These are phyloP conservation scores for Cerastis rubricosa DNA, from an alignment of 2,888 invertebrate genomes.

Conservation along the genomic window DNA sequence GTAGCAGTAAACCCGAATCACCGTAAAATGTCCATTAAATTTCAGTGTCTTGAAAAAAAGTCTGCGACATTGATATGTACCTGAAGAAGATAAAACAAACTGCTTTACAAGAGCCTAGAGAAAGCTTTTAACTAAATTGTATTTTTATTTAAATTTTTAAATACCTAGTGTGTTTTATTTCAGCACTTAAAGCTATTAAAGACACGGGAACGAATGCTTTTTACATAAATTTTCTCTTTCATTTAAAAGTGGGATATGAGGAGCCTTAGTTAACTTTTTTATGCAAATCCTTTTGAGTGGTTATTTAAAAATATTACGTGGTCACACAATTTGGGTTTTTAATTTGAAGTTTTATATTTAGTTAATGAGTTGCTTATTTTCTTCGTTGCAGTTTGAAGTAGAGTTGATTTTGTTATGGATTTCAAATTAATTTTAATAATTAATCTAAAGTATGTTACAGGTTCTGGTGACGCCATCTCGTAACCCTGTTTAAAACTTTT, in stretches of 20 bases:
- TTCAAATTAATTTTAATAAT: not conserved
- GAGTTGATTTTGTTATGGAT: not conserved
- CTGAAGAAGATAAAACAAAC: slow-evolving; percentile 55
- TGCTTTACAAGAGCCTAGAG: slow-evolving; percentile 37
- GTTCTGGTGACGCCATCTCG: too few species aligned
- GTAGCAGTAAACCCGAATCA: slow-evolving; percentile 20
- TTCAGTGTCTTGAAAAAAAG: slow-evolving; percentile 23
- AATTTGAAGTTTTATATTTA: not conserved
- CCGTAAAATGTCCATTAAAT: slow-evolving; percentile 15
- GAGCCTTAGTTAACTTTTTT: slow-evolving; percentile 39
- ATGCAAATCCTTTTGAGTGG: slow-evolving; percentile 57
- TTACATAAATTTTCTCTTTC: slow-evolving; percentile 65
- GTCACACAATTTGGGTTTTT: slow-evolving; percentile 13
- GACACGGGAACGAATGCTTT: slow-evolving; percentile 62
- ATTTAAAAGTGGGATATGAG: slow-evolving; percentile 58
- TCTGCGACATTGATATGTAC: slow-evolving; percentile 48
- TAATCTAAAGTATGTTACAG: not conserved
- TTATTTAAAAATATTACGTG: slow-evolving; percentile 44
- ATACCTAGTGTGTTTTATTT: slow-evolving; percentile 68
- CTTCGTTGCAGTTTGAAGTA: not conserved
- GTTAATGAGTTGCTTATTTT: slow-evolving; percentile 11
- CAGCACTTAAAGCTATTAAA: slow-evolving; percentile 67
- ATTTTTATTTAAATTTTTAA: slow-evolving; percentile 70
- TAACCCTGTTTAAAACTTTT: too few species aligned
- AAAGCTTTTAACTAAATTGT: slow-evolving; percentile 68